Conservation (phyloP, 2,113 vertebrate species). For the Helogale parvula region DNA sequence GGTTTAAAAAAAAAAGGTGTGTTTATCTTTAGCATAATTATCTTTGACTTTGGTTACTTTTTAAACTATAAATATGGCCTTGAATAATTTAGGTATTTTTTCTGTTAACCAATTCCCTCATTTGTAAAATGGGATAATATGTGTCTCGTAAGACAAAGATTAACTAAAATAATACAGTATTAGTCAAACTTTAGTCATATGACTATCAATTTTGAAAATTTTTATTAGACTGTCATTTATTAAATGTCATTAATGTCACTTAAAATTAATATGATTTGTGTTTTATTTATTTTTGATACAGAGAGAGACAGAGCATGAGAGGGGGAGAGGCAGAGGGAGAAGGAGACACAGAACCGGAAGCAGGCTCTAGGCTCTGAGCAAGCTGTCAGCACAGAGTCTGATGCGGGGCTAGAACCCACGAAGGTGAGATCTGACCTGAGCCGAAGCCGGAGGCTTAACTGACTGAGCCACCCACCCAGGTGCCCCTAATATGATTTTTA, state of each 20-base stretch:
- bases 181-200: background rate
- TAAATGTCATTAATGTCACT: background rate
- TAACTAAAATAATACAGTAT: background rate
- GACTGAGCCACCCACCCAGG: no score
- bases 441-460: no score
- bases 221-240: background rate
- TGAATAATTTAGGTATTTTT: background rate
- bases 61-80: background rate
- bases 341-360: no score
- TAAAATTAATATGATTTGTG: background rate
- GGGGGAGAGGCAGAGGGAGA: no score
- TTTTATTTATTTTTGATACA: no score
- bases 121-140: background rate
- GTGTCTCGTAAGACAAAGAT: background rate
- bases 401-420: no score
- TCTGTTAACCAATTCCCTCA: background rate
- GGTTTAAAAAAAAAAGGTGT: background rate
- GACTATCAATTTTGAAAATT: background rate
- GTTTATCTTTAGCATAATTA: background rate
- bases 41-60: background rate
- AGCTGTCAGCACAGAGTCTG: no score
- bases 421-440: no score
- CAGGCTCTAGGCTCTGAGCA: no score
- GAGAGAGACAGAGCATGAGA: no score
- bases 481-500: background rate